Percentiles rank a stretch among this genome's conserved stretches.
phyloP scores from a whole-genome alignment of 2,888 invertebrate species.

The Plagiodera versicolora region DNA sequence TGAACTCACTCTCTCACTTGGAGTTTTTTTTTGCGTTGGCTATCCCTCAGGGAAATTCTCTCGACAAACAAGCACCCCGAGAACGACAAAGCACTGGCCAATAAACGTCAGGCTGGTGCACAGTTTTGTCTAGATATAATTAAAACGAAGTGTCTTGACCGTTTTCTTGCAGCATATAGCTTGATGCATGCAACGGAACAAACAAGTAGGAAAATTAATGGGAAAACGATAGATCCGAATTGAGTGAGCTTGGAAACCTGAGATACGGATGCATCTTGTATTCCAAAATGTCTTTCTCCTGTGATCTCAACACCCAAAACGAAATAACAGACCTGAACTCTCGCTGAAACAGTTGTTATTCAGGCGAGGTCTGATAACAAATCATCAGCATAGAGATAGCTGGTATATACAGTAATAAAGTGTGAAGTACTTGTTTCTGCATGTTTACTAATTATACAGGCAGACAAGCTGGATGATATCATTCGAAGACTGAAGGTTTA shows the following conservation, averaged over 20 bases:
- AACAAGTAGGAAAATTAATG: constrained; percentile 47
- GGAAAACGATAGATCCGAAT: constrained; percentile 50
- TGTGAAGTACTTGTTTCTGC: constrained; percentile 10
- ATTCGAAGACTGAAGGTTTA: constrained; percentile 3
- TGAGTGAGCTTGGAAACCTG: neutral
- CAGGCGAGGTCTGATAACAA: constrained; percentile 11
- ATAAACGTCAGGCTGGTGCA: constrained; percentile 49
- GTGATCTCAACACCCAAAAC: neutral
- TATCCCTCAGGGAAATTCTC: constrained; percentile 44
- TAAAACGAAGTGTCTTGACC: constrained; percentile 52
- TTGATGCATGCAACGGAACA: constrained; percentile 24
- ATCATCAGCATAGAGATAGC: constrained; percentile 16
- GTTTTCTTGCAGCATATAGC: constrained; percentile 40
- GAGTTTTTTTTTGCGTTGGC: constrained; percentile 22
- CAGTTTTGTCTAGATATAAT: constrained; percentile 50
- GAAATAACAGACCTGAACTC: constrained; percentile 1
- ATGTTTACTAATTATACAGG: constrained; percentile 14
- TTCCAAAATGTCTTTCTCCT: no score
- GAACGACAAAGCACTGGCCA: constrained; percentile 47
- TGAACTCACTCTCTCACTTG: neutral
- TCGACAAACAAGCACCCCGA: constrained; percentile 40
- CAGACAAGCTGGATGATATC: constrained; percentile 13
- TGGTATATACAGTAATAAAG: constrained; percentile 11
- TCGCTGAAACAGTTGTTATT: constrained; percentile 9
- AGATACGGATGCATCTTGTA: neutral